Evolutionary conservation across 2,888 invertebrate genomes (phyloP).

Genomic region (Phaedon cochleariae): DNA sequence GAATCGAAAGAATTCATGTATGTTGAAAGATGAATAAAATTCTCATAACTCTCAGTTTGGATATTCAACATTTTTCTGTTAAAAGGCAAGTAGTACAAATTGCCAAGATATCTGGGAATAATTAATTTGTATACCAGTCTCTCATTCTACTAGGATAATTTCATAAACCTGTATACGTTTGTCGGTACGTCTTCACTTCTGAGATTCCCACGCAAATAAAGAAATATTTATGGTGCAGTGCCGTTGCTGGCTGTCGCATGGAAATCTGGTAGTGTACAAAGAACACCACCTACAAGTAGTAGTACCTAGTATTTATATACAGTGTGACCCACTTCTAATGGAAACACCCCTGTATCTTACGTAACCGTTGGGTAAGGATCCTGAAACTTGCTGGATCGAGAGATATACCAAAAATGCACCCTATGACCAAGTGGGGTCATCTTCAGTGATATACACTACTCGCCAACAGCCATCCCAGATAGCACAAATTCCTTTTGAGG

Average conservation of each 20-base stretch:
- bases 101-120: conserved; percentile 33
- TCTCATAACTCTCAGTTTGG: neutral
- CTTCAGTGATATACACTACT: too few species aligned
- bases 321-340: too few species aligned
- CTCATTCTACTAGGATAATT: conserved; percentile 41
- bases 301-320: too few species aligned
- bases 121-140: conserved; percentile 41
- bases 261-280: too few species aligned
- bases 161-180: conserved; percentile 33
- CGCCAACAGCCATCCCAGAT: too few species aligned
- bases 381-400: too few species aligned
- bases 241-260: conserved; percentile 13
- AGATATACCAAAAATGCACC: too few species aligned
- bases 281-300: too few species aligned
- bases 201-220: conserved; percentile 53
- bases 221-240: conserved; percentile 45
- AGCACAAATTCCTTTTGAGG: too few species aligned
- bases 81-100: conserved; percentile 21
- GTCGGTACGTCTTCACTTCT: conserved; percentile 42
- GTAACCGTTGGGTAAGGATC: too few species aligned
- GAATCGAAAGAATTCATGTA: neutral
- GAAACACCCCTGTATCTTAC: too few species aligned
- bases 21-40: neutral
- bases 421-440: too few species aligned
- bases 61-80: conserved; percentile 14